Conservation (phyloP, 2,797 vertebrate genomes). For the Buceros bicornis region DNA sequence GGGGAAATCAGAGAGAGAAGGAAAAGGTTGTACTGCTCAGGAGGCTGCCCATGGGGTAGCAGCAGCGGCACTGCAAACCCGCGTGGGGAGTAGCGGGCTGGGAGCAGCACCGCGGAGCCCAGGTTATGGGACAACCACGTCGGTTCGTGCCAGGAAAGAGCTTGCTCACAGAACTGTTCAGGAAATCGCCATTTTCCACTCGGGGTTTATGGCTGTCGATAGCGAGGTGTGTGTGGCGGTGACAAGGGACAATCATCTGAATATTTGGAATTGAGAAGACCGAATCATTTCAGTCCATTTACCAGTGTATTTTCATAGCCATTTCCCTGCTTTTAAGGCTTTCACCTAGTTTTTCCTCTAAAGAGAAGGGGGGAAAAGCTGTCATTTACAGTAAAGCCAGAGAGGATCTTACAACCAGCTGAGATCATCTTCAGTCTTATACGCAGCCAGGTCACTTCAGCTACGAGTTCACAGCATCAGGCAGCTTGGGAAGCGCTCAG, state of each 20-base stretch:
- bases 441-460: background rate
- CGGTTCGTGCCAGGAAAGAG: background rate
- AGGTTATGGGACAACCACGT: background rate
- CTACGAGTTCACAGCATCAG: background rate
- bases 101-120: background rate
- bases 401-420: background rate
- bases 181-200: background rate
- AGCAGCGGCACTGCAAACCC: accelerated
- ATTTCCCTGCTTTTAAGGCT: conserved; percentile 30
- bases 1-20: background rate
- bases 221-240: background rate
- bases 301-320: background rate
- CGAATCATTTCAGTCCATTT: conserved; percentile 14
- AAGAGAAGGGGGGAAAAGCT: background rate
- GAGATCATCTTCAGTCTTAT: background rate
- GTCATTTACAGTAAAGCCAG: background rate
- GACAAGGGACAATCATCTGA: background rate
- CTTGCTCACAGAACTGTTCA: background rate
- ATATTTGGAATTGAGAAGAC: background rate
- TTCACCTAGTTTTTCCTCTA: conserved; percentile 24
- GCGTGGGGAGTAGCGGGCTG: background rate
- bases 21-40: background rate
- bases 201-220: background rate
- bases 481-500: background rate
- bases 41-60: background rate